Base-by-base conservation (phyloP, 2,113 vertebrate species). In the Mirza zaza region DNA sequence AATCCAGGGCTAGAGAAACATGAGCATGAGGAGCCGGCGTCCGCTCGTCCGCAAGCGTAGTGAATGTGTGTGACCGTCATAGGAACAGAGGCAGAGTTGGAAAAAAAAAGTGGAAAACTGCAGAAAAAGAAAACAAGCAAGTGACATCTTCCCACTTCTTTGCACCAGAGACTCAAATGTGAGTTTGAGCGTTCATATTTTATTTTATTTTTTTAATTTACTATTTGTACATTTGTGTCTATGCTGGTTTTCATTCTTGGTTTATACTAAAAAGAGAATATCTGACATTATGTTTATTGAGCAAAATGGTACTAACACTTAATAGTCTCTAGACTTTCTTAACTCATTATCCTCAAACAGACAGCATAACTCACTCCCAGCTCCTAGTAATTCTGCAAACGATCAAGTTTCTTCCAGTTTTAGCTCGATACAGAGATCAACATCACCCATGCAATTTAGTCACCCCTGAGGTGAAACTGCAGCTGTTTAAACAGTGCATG, bases 401-500 rank as follows among this genome's bases (percentile, higher is more conserved):
- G 97, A 97, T 95, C 90, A 61, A 39, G 63, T 96, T 96, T 96
- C 95, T n/a, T 94, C 92, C 52, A 50, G 87, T n/a, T 96, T 96
- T 80, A 96, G 90, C 83, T 90, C 92, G 70, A 95, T 81, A 91
- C 75, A 29, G 70, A 87, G 68, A 96, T 94, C 94, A 83, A 18
- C 75, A 39, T 75, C 65, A 52, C 57, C 80, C 91, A 34, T 52
- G 79, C 92, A 96, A 87, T 96, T 81, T 88, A 52, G 65, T 93
- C 89, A 97, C 87, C 94, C 94, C 88, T 20, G 68, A 89, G 91
- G 92, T 83, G 93, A 96, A 90, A n/a, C 61, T 18, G 39, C 98
- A 98, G 97, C 96, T 98, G 98, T 98, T 97, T 76, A 97, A 98
- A 98, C 96, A 98, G 88, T 42, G 36, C 23, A 4, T 23, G 63